These are phyloP conservation scores for Athene noctua DNA, from an alignment of 2,113 vertebrate species.

Conservation along the genomic window DNA sequence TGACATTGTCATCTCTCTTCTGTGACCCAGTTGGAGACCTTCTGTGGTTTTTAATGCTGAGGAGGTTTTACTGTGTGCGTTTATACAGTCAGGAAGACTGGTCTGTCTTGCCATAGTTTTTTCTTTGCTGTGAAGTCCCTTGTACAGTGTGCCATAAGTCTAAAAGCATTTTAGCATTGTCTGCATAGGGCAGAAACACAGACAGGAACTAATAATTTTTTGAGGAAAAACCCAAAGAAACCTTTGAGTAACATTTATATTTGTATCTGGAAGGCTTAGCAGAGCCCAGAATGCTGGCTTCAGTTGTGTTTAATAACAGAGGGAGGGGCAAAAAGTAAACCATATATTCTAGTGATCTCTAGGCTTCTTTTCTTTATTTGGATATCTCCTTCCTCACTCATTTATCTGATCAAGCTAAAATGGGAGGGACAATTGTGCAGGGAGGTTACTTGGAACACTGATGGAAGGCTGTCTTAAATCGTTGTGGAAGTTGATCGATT, in stretches of 20 bases:
- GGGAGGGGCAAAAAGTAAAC: neutral
- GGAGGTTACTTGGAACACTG: neutral
- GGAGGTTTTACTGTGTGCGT: neutral
- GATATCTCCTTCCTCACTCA: neutral
- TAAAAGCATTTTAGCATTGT: neutral
- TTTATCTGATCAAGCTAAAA: neutral
- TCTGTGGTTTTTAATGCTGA: neutral
- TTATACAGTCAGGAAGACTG: neutral
- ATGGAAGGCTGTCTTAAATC: neutral
- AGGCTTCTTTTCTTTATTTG: neutral
- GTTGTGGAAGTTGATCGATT: neutral
- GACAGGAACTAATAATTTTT: neutral
- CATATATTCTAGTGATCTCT: neutral
- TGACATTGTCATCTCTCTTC: neutral
- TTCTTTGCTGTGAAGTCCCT: neutral
- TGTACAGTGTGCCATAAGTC: neutral
- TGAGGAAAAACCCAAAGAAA: neutral
- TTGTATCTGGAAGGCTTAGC: neutral
- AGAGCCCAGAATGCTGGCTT: neutral
- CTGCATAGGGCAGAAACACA: neutral
- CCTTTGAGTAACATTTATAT: neutral
- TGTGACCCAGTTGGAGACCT: neutral
- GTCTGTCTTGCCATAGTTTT: neutral
- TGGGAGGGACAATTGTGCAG: neutral
- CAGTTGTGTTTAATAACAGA: neutral